Evolutionary conservation across 2,797 vertebrate genomes (phyloP).

Genomic region (Morelia viridis): DNA sequence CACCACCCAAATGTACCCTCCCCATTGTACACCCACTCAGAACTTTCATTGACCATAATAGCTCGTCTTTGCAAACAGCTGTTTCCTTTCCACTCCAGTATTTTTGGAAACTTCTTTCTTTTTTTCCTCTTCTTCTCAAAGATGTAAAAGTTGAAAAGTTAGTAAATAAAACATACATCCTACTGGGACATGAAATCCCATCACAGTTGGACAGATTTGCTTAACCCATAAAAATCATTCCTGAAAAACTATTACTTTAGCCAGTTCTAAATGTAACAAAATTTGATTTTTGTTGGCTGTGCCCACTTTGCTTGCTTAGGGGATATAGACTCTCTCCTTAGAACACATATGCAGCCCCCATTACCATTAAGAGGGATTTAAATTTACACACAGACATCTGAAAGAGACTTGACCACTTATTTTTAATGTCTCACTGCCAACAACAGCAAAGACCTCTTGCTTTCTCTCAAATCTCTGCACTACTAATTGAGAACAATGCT

Average conservation of each 20-base stretch:
- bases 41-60: conserved; percentile 31
- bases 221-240: conserved; percentile 63
- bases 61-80: conserved; percentile 57
- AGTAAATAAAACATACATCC: conserved; percentile 43
- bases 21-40: background rate
- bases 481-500: conserved; percentile 67
- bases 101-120: conserved; percentile 39
- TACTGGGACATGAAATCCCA: conserved; percentile 49
- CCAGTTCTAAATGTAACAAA: conserved; percentile 53
- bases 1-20: background rate
- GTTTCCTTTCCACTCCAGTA: conserved; percentile 49
- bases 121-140: background rate
- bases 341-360: conserved; percentile 50
- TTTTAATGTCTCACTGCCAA: conserved; percentile 63
- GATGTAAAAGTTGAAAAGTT: conserved; percentile 26
- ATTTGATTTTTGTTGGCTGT: conserved; percentile 63
- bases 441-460: conserved; percentile 60
- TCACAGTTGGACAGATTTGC: conserved; percentile 57
- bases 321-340: conserved; percentile 47
- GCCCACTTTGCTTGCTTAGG: conserved; percentile 59
- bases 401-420: conserved; percentile 53
- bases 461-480: conserved; percentile 59
- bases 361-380: conserved; percentile 56
- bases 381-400: conserved; percentile 53
- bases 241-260: conserved; percentile 56